Evolutionary conservation across 2,888 invertebrate species (phyloP).

Genomic region (Lamellibrachia columna): DNA sequence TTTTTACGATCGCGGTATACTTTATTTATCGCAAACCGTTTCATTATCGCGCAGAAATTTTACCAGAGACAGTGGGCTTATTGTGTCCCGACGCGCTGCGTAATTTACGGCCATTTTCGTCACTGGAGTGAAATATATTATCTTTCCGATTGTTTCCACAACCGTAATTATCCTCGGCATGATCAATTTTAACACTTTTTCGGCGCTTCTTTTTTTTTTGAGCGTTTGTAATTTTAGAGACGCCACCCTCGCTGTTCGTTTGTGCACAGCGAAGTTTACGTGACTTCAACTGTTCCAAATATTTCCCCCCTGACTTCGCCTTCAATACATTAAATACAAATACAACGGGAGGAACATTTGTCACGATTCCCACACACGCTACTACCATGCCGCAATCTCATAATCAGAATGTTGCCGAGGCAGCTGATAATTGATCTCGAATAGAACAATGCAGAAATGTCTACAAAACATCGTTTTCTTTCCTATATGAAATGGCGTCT

Average conservation of each 20-base stretch:
- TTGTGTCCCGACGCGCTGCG: background rate
- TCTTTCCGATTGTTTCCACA: background rate
- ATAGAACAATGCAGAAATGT: background rate
- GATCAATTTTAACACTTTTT: background rate
- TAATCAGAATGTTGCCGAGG: background rate
- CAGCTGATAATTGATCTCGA: background rate
- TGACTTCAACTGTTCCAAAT: background rate
- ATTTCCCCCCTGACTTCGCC: background rate
- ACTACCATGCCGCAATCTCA: background rate
- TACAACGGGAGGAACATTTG: background rate
- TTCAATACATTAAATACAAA: background rate
- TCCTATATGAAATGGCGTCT: background rate
- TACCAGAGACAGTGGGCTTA: background rate
- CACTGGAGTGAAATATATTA: background rate
- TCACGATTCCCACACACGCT: background rate
- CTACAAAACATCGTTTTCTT: background rate
- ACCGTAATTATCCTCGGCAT: background rate
- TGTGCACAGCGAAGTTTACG: background rate
- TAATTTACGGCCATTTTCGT: background rate
- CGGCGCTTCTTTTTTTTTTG: too few relatives aligned
- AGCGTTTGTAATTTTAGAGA: too few relatives aligned
- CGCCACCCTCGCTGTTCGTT: background rate
- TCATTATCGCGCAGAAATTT: background rate
- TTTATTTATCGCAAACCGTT: conserved; percentile 11
- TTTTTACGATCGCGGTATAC: background rate